These are phyloP conservation scores for Silvanus unidentatus DNA, from an alignment of 2,888 invertebrate genomes.

Conservation along the genomic window DNA sequence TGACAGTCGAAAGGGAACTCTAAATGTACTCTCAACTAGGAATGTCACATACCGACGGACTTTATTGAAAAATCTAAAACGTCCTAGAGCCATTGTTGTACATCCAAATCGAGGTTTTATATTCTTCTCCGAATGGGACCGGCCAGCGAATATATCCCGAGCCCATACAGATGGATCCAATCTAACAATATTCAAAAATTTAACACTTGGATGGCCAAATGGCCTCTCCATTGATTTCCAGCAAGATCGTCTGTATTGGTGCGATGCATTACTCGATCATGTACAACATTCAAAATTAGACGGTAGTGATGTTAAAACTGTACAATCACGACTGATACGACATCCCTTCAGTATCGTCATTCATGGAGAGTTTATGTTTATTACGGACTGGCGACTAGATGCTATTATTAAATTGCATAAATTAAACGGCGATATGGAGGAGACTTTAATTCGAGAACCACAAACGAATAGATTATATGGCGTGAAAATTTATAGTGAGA, in stretches of 20 bases:
- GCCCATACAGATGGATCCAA: conserved; percentile 87
- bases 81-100: conserved; percentile 93
- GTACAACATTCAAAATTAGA: conserved; percentile 90
- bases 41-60: conserved; percentile 81
- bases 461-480: conserved; percentile 87
- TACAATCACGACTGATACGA: conserved; percentile 76
- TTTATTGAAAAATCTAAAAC: conserved; percentile 77
- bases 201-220: conserved; percentile 96
- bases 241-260: conserved; percentile 90
- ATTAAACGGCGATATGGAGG: conserved; percentile 79
- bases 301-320: conserved; percentile 84
- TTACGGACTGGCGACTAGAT: conserved; percentile 94
- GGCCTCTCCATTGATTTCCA: conserved; percentile 90
- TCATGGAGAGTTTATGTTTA: conserved; percentile 86
- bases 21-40: conserved; percentile 85
- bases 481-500: conserved; percentile 76
- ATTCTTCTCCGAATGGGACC: conserved; percentile 94
- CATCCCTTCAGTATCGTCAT: conserved; percentile 92
- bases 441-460: conserved; percentile 80
- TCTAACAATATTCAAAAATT: conserved; percentile 79
- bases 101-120: conserved; percentile 92
- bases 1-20: conserved; percentile 86
- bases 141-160: conserved; percentile 93
- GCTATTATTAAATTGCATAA: conserved; percentile 89
- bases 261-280: conserved; percentile 92